Percentiles rank a stretch among this genome's conserved stretches.
Conservation (phyloP, 1,140 invertebrate species). For the Schlechtendalia chinensis region DNA sequence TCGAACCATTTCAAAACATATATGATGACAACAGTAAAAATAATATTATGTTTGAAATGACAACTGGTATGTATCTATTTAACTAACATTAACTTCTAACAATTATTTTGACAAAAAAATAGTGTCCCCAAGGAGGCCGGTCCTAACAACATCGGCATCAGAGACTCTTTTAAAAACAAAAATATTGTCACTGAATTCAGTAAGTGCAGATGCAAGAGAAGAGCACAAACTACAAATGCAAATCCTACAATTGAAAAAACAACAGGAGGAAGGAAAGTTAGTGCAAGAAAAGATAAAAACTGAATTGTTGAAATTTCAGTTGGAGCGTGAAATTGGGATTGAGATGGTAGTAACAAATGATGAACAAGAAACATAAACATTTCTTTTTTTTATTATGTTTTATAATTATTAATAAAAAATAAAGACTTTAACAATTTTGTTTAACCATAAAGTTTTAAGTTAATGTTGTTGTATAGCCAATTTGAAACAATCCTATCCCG, state of each 20-base stretch:
- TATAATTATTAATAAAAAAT: too few species aligned
- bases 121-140: conserved; percentile 1
- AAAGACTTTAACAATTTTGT: too few species aligned
- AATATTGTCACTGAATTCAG: not conserved
- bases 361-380: not conserved
- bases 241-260: conserved; percentile 19
- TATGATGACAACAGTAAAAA: not conserved
- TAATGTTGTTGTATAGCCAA: conserved; percentile 7
- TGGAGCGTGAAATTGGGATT: not conserved
- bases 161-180: conserved; percentile 21
- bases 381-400: too few species aligned
- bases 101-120: not conserved
- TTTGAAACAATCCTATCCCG: conserved; percentile 27
- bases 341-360: not conserved
- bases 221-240: conserved; percentile 24
- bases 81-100: not conserved
- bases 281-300: conserved; percentile 20
- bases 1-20: conserved; percentile 11
- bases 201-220: conserved; percentile 4
- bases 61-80: not conserved
- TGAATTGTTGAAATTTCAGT: conserved; percentile 27
- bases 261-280: conserved; percentile 31
- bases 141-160: conserved; percentile 7
- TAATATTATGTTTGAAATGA: not conserved
- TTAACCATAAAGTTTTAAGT: not conserved